Conservation (phyloP, 1,140 invertebrate genomes). For the Sesamia nonagrioides region DNA sequence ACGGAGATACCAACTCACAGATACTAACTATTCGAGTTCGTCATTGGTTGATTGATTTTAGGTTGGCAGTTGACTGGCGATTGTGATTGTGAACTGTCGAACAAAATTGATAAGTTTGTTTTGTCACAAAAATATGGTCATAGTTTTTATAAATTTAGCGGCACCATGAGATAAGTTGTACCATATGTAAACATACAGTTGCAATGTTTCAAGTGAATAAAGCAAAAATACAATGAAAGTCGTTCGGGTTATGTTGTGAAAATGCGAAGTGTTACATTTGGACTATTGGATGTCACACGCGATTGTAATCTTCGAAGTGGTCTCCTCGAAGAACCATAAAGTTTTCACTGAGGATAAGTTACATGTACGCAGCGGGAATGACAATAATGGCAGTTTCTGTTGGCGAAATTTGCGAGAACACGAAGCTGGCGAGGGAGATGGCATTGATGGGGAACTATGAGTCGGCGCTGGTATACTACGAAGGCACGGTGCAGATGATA, state of each 20-base stretch:
- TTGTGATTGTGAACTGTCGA: constrained; percentile 71
- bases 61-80: constrained; percentile 63
- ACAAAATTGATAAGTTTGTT: constrained; percentile 82
- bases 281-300: constrained; percentile 75
- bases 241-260: constrained; percentile 65
- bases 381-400: constrained; percentile 94
- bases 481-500: constrained; percentile 97
- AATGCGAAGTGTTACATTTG: constrained; percentile 76
- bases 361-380: constrained; percentile 89
- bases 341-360: constrained; percentile 71
- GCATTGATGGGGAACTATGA: constrained; percentile 98
- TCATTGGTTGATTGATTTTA: constrained; percentile 59
- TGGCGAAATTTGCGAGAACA: constrained; percentile 96
- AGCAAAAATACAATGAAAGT: constrained; percentile 53
- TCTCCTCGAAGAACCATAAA: constrained; percentile 70
- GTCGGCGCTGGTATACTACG: constrained; percentile 97
- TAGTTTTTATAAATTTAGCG: constrained; percentile 70
- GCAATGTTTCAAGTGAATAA: constrained; percentile 53
- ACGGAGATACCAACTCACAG: constrained; percentile 44
- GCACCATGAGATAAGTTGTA: constrained; percentile 72
- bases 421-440: constrained; percentile 97
- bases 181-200: constrained; percentile 50
- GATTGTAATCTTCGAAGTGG: constrained; percentile 63
- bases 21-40: constrained; percentile 29
- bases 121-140: constrained; percentile 73